Conservation (phyloP, 2,888 invertebrate genomes). For the Hecatera dysodea region DNA sequence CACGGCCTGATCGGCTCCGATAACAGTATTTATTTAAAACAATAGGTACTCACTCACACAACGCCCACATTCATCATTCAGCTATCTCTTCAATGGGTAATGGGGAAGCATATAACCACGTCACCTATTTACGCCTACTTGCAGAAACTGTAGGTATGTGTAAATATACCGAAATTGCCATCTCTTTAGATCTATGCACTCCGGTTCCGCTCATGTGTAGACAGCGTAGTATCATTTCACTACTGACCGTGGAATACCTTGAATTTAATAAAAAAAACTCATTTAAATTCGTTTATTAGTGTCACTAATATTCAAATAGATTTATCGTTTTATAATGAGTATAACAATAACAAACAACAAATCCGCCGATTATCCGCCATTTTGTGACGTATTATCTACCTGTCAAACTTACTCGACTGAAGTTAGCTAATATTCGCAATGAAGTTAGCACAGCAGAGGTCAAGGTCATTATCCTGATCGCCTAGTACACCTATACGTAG, state of each 20-base stretch:
- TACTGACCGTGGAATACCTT: too few relatives aligned
- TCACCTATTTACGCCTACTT: constrained; percentile 12
- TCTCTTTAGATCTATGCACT: neutral
- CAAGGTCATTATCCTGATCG: constrained; percentile 23
- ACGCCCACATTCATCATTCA: constrained; percentile 30
- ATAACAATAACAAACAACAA: neutral
- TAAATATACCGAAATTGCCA: neutral
- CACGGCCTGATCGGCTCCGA: constrained; percentile 18
- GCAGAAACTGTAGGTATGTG: neutral
- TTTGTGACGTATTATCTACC: constrained; percentile 23
- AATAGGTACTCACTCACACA: neutral
- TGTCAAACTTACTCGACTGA: constrained; percentile 22
- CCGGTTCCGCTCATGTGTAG: neutral
- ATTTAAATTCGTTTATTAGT: neutral
- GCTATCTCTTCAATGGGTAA: constrained; percentile 2
- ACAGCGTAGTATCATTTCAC: too few relatives aligned
- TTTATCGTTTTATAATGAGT: neutral
- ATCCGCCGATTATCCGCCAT: constrained; percentile 21
- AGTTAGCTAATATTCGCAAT: constrained; percentile 22
- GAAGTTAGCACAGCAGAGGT: constrained; percentile 29
- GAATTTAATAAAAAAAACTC: too few relatives aligned
- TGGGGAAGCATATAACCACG: neutral
- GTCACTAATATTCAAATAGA: neutral
- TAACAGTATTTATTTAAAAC: constrained; percentile 22
- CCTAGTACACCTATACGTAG: neutral